Percentiles rank a stretch among this genome's conserved stretches.
Evolutionary conservation across 2,888 invertebrate genomes (phyloP).

Genomic region (Cataglyphis rosenhaueri): DNA sequence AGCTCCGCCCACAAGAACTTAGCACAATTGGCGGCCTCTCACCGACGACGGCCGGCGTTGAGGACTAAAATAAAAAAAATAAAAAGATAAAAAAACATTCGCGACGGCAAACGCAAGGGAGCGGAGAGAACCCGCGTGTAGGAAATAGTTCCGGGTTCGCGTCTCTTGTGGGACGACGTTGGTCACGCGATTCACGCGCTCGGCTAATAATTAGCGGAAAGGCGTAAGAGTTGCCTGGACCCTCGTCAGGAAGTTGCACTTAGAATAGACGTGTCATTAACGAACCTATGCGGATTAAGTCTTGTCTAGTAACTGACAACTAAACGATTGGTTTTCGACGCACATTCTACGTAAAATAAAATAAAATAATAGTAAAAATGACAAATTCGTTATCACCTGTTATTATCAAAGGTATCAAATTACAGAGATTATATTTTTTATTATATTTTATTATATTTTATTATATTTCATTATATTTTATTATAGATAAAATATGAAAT

Average conservation of each 20-base stretch:
- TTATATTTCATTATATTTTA: neutral
- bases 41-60: constrained; percentile 28
- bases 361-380: neutral
- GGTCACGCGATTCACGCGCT: constrained; percentile 80
- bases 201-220: constrained; percentile 72
- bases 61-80: constrained; percentile 18
- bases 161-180: constrained; percentile 73
- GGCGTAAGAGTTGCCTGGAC: constrained; percentile 58
- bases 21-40: constrained; percentile 55
- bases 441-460: neutral
- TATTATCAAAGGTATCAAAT: neutral
- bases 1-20: constrained; percentile 60
- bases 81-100: neutral
- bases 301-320: neutral
- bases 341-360: neutral
- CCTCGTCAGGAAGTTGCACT: constrained; percentile 56
- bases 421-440: neutral
- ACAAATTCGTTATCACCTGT: neutral
- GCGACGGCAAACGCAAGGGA: neutral
- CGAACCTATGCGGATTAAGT: constrained; percentile 37
- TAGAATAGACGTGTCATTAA: constrained; percentile 56
- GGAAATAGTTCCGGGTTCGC: constrained; percentile 76
- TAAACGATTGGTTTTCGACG: neutral
- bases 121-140: constrained; percentile 47
- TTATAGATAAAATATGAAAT: neutral